Evolutionary conservation across 2,113 vertebrate genomes (phyloP).

Genomic region (Etheostoma cragini): DNA sequence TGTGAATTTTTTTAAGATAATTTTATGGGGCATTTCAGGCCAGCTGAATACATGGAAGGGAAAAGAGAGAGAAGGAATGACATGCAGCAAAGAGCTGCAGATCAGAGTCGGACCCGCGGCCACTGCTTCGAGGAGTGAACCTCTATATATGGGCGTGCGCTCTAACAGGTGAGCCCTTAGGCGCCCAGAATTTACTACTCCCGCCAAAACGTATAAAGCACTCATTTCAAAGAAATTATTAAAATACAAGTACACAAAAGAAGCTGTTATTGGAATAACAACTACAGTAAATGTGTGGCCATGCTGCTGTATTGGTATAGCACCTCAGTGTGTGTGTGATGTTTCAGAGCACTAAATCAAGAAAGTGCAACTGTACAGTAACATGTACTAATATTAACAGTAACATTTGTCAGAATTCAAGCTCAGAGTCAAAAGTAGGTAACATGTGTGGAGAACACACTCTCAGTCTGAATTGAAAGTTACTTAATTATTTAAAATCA

Average conservation of each 20-base stretch:
- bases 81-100: too few relatives aligned
- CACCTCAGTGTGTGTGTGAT: neutral
- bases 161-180: too few relatives aligned
- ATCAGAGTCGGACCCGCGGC: too few relatives aligned
- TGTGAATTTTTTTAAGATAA: neutral
- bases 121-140: too few relatives aligned
- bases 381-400: neutral
- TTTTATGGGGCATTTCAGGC: too few relatives aligned
- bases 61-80: too few relatives aligned
- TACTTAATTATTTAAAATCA: constrained; percentile 14
- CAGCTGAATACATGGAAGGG: too few relatives aligned
- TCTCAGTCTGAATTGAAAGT: neutral
- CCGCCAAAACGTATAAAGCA: neutral
- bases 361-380: neutral
- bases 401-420: neutral
- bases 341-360: constrained; percentile 16
- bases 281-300: neutral
- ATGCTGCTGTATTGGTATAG: neutral
- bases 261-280: neutral
- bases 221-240: neutral
- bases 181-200: neutral
- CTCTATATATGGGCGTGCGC: too few relatives aligned
- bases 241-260: neutral
- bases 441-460: neutral
- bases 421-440: constrained; percentile 8